A percentile compares a stretch with the other conserved stretches of the same genome.
Conservation (phyloP, 2,888 invertebrate species). For the Phalangium opilio region DNA sequence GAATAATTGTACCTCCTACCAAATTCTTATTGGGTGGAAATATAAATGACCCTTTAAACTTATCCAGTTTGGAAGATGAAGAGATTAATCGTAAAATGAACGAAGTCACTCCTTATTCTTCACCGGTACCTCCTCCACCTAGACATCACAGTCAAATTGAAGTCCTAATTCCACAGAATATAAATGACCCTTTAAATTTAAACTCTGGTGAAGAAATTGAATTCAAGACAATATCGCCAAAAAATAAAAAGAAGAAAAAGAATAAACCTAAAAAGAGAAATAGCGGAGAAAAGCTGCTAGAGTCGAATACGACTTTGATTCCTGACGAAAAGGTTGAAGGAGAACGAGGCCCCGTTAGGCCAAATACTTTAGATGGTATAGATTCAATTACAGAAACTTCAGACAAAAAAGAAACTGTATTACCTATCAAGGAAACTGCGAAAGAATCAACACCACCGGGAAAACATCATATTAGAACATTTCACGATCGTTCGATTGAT, state of each 20-base stretch:
- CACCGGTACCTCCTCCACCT: constrained; percentile 74
- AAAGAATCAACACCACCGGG: neutral
- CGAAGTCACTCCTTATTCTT: constrained; percentile 71
- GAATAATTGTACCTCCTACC: constrained; percentile 59
- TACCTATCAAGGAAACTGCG: neutral
- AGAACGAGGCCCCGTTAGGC: constrained; percentile 6
- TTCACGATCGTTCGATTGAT: constrained; percentile 34
- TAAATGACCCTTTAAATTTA: constrained; percentile 77
- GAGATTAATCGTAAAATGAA: constrained; percentile 29
- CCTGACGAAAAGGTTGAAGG: neutral
- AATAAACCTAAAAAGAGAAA: constrained; percentile 20
- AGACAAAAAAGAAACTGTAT: neutral
- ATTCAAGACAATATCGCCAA: constrained; percentile 19
- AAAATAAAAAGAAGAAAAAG: constrained; percentile 22
- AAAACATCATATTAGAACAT: neutral
- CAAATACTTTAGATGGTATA: neutral
- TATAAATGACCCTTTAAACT: constrained; percentile 83
- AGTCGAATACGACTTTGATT: neutral
- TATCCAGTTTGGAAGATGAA: constrained; percentile 59
- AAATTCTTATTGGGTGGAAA: constrained; percentile 89
- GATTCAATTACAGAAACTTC: too few species aligned
- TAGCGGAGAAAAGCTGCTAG: neutral
- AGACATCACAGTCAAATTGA: constrained; percentile 49
- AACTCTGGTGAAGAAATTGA: constrained; percentile 28
- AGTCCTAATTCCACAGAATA: constrained; percentile 82